phyloP scores from a whole-genome alignment of 2,797 vertebrate species.

The Lagorchestes hirsutus region DNA sequence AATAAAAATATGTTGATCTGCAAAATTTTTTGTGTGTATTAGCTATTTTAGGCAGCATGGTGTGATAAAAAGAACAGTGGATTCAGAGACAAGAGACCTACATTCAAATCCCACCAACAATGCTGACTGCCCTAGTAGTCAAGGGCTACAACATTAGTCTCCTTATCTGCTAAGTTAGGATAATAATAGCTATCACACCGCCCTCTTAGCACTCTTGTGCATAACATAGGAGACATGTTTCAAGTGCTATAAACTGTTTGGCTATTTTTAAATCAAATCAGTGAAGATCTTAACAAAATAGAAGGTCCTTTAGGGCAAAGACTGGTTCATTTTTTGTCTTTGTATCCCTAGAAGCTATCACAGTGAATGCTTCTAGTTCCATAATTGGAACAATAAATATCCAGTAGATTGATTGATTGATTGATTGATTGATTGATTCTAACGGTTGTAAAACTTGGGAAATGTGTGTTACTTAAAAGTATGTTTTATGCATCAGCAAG shows the following conservation, averaged over 20 bases:
- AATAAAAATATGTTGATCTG: neutral
- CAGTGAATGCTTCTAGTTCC: neutral
- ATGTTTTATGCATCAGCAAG: neutral
- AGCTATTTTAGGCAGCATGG: neutral
- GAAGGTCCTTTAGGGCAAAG: neutral
- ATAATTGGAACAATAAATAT: neutral
- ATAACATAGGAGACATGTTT: neutral
- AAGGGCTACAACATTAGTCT: neutral
- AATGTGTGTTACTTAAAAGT: neutral
- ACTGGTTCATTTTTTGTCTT: neutral
- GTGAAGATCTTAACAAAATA: neutral
- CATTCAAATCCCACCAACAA: neutral
- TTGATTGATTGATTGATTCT: neutral
- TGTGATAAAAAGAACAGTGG: neutral
- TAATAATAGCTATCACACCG: neutral
- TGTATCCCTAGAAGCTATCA: neutral
- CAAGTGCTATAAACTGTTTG: neutral
- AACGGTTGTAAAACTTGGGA: constrained; percentile 8
- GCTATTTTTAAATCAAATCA: neutral
- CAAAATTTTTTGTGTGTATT: neutral
- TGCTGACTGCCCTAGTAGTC: neutral
- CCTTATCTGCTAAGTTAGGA: neutral
- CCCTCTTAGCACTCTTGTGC: neutral
- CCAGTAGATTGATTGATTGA: neutral
- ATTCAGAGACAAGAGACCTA: neutral